phyloP scores from a whole-genome alignment of 2,113 vertebrate genomes.

The Cricetomys ansorgei region DNA sequence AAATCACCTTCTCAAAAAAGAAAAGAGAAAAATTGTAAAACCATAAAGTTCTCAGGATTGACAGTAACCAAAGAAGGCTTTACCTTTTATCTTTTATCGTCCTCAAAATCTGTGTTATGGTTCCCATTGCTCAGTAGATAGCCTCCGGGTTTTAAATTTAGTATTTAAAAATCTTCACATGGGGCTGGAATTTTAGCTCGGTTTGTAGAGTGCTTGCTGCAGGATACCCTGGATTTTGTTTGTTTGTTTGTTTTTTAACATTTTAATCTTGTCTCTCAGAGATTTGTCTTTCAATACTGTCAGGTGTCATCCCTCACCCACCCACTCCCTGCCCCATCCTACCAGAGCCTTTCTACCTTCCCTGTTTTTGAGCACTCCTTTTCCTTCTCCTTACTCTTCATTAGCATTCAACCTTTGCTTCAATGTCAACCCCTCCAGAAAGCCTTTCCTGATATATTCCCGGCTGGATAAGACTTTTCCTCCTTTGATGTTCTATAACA shows the following conservation, averaged over 20 bases:
- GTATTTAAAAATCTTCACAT: neutral
- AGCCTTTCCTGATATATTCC: neutral
- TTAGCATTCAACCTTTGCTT: neutral
- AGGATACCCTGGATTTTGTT: neutral
- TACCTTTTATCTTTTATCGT: constrained; percentile 1
- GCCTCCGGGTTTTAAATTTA: constrained; percentile 28
- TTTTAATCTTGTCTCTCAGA: constrained; percentile 29
- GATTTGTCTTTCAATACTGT: constrained; percentile 4
- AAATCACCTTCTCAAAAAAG: neutral
- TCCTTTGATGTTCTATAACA: constrained; percentile 39
- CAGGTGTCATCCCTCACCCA: neutral
- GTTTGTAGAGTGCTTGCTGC: neutral
- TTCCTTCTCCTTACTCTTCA: neutral
- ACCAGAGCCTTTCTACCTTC: neutral
- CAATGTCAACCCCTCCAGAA: neutral
- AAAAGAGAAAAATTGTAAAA: neutral
- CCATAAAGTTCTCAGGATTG: constrained; percentile 15
- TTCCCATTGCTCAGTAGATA: neutral
- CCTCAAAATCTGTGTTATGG: neutral
- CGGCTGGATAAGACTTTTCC: neutral
- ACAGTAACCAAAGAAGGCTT: neutral
- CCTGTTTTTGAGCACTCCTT: neutral
- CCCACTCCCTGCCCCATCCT: neutral
- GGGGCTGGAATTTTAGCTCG: neutral
- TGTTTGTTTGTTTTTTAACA: neutral